These are phyloP conservation scores for Meliscaeva auricollis DNA, from an alignment of 2,888 invertebrate genomes.

Conservation along the genomic window DNA sequence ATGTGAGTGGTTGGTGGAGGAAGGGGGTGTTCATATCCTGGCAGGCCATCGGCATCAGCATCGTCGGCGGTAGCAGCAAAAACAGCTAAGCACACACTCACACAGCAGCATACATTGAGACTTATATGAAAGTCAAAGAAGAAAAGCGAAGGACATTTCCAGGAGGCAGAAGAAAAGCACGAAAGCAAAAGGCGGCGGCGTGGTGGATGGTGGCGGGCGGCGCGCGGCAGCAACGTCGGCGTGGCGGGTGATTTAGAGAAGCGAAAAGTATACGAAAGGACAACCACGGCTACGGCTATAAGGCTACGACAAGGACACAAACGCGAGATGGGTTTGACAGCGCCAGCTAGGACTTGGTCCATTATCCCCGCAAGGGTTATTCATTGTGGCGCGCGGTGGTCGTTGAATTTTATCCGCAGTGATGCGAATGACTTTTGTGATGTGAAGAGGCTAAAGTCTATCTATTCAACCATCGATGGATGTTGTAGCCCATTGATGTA, in stretches of 20 bases:
- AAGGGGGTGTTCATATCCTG: conserved; percentile 35
- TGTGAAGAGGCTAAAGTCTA: conserved; percentile 76
- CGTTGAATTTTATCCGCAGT: conserved; percentile 76
- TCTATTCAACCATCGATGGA: conserved; percentile 73
- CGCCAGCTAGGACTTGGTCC: conserved; percentile 68
- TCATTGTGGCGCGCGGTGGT: conserved; percentile 75
- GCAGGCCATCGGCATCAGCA: conserved; percentile 61
- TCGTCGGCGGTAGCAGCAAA: conserved; percentile 52
- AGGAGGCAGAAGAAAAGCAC: conserved; percentile 52
- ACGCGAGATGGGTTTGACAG: conserved; percentile 75
- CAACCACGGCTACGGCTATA: conserved; percentile 51
- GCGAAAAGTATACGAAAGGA: conserved; percentile 69
- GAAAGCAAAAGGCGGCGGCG: conserved; percentile 29
- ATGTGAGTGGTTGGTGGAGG: not conserved
- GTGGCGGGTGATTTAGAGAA: conserved; percentile 67
- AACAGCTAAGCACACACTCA: conserved; percentile 52
- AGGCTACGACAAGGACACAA: conserved; percentile 49
- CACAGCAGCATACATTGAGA: conserved; percentile 22
- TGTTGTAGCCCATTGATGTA: conserved; percentile 23
- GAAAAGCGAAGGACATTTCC: conserved; percentile 72
- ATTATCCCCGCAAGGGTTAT: conserved; percentile 76
- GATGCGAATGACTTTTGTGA: conserved; percentile 76
- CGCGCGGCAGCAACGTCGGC: not conserved
- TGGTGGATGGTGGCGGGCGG: not conserved
- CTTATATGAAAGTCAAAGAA: conserved; percentile 62